phyloP scores from a whole-genome alignment of 2,113 vertebrate species.

The Aspidoscelis tigris region DNA sequence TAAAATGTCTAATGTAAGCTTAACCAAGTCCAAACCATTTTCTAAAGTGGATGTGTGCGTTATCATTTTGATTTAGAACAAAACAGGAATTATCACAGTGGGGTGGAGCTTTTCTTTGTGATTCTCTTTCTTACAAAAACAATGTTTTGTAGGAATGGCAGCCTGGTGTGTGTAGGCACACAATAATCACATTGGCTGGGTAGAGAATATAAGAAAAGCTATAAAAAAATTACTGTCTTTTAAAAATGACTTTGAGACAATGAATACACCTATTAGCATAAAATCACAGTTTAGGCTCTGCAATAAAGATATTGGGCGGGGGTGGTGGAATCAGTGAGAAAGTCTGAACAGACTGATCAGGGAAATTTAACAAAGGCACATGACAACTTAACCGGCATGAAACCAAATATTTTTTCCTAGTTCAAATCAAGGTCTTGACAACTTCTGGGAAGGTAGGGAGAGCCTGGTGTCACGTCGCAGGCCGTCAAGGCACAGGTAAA shows the following conservation, averaged over 20 bases:
- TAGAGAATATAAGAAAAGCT: background rate
- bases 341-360: background rate
- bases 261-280: constrained; percentile 10
- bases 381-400: background rate
- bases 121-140: background rate
- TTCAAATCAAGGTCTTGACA: too few species aligned
- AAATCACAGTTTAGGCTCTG: background rate
- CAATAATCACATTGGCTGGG: background rate
- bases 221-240: background rate
- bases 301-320: background rate
- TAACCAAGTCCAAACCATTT: too few species aligned
- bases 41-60: background rate
- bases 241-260: constrained; percentile 16
- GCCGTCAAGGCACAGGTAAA: too few species aligned
- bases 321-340: background rate
- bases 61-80: constrained; percentile 1
- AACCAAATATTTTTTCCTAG: constrained; percentile 14
- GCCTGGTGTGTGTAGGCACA: background rate
- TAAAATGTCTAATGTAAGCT: too few species aligned
- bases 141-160: background rate
- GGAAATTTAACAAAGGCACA: background rate
- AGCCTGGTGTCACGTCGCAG: background rate
- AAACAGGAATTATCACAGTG: background rate
- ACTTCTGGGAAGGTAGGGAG: background rate
- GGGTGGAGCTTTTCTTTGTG: background rate